Evolutionary conservation across 2,888 invertebrate genomes (phyloP).

Genomic region (Celastrina argiolus): DNA sequence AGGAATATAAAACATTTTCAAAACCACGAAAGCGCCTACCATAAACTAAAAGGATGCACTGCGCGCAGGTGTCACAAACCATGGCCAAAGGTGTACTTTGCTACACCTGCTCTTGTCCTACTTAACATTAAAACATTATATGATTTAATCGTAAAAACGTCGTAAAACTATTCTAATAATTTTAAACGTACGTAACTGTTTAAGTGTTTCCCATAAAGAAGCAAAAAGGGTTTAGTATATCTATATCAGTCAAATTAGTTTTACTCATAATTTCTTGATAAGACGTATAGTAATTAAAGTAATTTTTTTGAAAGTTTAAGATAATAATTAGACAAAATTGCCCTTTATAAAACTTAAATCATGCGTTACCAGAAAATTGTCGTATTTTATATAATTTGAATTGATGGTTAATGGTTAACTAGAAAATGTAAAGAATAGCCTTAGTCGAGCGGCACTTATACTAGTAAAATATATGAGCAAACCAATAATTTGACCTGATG

Average conservation of each 20-base stretch:
- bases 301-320: background rate
- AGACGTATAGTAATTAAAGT: background rate
- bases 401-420: too few species aligned
- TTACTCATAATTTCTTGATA: background rate
- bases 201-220: background rate
- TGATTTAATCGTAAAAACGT: slow-evolving; percentile 12
- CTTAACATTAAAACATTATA: slow-evolving; percentile 14
- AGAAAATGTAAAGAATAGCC: too few species aligned
- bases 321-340: background rate
- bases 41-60: slow-evolving; percentile 4
- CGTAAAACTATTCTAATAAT: background rate
- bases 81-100: slow-evolving; percentile 8
- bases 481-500: too few species aligned
- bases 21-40: background rate
- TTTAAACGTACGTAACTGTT: background rate
- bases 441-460: too few species aligned
- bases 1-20: background rate
- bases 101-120: slow-evolving; percentile 16
- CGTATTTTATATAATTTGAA: too few species aligned
- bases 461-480: too few species aligned
- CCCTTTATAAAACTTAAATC: too few species aligned
- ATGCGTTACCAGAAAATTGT: too few species aligned
- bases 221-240: background rate
- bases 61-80: background rate
- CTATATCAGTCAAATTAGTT: background rate